Evolutionary conservation across 37 sponge, comb jelly and placozoan genomes (phyloP).

Genomic region (Crambe crambe): DNA sequence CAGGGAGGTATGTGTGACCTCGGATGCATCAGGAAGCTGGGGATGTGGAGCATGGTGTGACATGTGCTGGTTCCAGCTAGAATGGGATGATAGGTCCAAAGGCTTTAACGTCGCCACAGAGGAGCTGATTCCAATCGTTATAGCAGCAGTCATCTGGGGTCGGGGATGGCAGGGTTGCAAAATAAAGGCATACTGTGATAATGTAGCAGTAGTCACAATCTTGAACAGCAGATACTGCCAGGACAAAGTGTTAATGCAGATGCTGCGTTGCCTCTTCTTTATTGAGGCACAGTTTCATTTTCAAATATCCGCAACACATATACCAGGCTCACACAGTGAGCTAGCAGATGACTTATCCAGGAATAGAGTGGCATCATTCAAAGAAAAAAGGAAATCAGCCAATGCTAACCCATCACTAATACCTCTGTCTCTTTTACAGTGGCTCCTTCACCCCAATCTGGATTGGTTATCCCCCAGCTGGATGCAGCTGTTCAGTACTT

Average conservation of each 20-base stretch:
- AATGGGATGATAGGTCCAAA: background rate
- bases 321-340: background rate
- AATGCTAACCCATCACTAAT: no score
- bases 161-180: no score
- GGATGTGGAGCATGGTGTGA: slow-evolving; percentile 29
- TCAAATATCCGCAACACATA: background rate
- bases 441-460: no score
- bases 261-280: no score
- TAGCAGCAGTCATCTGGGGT: slow-evolving; percentile 20
- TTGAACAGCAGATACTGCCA: slow-evolving; percentile 8
- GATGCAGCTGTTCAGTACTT: no score
- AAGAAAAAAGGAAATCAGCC: no score
- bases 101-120: background rate
- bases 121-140: no score
- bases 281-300: slow-evolving; percentile 3
- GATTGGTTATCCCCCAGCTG: no score
- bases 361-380: no score
- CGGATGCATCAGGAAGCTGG: slow-evolving; percentile 33
- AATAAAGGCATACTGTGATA: background rate
- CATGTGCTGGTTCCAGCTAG: background rate
- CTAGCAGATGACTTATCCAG: slow-evolving; percentile 37
- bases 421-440: no score
- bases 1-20: background rate
- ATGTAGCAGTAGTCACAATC: slow-evolving; percentile 4
- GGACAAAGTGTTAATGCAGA: slow-evolving; percentile 26